Base-by-base conservation (phyloP, 2,888 invertebrate genomes). In the Morinoia aosen region DNA sequence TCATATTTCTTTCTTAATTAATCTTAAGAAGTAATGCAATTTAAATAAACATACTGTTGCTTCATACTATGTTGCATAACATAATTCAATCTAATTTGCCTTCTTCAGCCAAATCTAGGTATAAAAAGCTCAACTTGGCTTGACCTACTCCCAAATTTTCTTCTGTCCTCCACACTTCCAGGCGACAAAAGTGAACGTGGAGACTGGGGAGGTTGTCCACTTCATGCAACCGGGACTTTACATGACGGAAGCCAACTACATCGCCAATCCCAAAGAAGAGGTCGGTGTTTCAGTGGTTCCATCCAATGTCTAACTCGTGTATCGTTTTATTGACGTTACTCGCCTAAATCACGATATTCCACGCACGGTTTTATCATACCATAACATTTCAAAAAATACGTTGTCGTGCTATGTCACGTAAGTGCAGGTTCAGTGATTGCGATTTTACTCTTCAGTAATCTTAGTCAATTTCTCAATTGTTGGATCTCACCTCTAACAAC, bases 151-250 rank as follows among this genome's bases (percentile, higher is more conserved):
- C 25, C 10, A 33, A 25, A 76, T 76, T 76, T 76, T 76, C 76
- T 16, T 3, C 33, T 33, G 19, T 33, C 76, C 76, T 76, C 76
- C 33, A 33, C 33, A 33, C 76, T 10, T 57, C 57, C 93, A 93
- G 93, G 57, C 57, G 58, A 25, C 93, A 0, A 93, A 93, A 57
- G 48, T 93, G 57, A 93, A 56, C 57, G 57, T 93, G 33, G 48
- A 57, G 25, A 93, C 93, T 33, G 57, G 93, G 25, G 93, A 93
- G 58, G 57, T 39, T 16, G 57, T 33, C 11, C 56, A 56, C 93
- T 93, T 93, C 93, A 57, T 57, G n/a, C 10, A 93, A 33, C 93
- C 93, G 11, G 58, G 93, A n/a, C 93, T 93, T 12, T 93, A 93
- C 48, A 39, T 57, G 25, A 14, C 56, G 5, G 93, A 93, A 39